Conservation (phyloP, 2,797 vertebrate genomes). For the Podarcis lilfordi region DNA sequence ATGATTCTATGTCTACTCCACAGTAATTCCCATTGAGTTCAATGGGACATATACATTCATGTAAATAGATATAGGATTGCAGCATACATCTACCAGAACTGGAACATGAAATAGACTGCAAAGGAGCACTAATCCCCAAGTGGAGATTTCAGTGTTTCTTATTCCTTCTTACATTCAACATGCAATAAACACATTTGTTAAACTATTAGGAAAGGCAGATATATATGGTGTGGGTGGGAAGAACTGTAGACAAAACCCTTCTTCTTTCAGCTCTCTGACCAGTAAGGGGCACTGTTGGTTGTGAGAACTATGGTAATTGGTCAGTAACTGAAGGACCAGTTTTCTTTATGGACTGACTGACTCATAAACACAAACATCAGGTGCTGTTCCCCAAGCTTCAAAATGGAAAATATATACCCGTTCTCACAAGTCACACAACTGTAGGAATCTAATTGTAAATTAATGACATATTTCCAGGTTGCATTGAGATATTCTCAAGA, state of each 20-base stretch:
- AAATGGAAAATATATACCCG: not conserved
- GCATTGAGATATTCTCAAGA: not conserved
- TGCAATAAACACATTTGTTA: not conserved
- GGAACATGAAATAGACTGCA: not conserved
- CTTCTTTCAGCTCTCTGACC: slow-evolving; percentile 36
- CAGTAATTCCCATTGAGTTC: too few species aligned
- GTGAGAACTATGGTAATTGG: slow-evolving; percentile 40
- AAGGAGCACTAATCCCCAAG: not conserved
- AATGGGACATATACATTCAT: too few species aligned
- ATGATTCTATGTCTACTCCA: too few species aligned
- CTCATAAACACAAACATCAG: not conserved
- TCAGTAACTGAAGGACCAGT: not conserved
- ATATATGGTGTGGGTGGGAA: too few species aligned
- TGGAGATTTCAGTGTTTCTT: not conserved
- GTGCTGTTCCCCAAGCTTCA: not conserved
- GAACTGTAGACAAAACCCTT: not conserved
- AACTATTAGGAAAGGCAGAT: not conserved
- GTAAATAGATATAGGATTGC: too few species aligned
- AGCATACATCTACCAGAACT: not conserved
- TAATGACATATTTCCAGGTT: not conserved
- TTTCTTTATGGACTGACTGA: not conserved
- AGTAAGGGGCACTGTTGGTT: slow-evolving; percentile 74
- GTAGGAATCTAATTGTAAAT: not conserved
- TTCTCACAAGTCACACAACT: not conserved
- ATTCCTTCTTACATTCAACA: not conserved